Evolutionary conservation across 2,888 invertebrate species (phyloP), one percentile per base, ranked within the genome.

Genomic region (Idaea biselata): DNA sequence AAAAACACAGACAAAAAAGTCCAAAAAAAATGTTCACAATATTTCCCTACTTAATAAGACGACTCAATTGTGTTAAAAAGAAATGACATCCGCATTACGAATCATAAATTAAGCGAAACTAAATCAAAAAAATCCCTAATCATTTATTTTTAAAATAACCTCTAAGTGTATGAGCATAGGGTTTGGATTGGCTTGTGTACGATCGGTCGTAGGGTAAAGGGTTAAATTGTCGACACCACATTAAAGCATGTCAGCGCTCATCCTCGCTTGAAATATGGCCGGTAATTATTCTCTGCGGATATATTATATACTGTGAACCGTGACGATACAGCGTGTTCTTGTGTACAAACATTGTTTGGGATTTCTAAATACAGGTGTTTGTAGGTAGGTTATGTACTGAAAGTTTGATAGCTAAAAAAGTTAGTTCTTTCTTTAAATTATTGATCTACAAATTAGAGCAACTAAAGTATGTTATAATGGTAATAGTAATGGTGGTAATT

Each of bases 261-360:
- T 80, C 84, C 82, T n/a, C n/a, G n/a, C n/a, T 84, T 91, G 90
- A 90, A 90, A 88, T 88, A 90, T 86, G 63, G 78, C 69, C 58
- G 73, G 77, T 80, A 80, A 88, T 90, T 84, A 86, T 79, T 84
- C 79, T 76, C 67, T 62, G 63, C 67, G 74, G 73, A 68, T 69
- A 70, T 74, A 72, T 70, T 69, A 70, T 74, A 72, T 70, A 72
- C 71, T 68, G 69, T 67, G 73, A 65, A 65, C 69, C 72, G 72
- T 59, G 64, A 64, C 71, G 66, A 67, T 71, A 75, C 75, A 77
- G 77, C 75, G 74, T 77, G 73, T 74, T 74, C 66, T 77, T 76
- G 76, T 80, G 75, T 73, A 83, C 77, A 81, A 79, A 82, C 80
- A 80, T 66, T 69, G 72, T 68, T 74, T 44, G 44, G 32, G 1